phyloP scores from a whole-genome alignment of 1,140 invertebrate species.

The Drosophila kanapiae region DNA sequence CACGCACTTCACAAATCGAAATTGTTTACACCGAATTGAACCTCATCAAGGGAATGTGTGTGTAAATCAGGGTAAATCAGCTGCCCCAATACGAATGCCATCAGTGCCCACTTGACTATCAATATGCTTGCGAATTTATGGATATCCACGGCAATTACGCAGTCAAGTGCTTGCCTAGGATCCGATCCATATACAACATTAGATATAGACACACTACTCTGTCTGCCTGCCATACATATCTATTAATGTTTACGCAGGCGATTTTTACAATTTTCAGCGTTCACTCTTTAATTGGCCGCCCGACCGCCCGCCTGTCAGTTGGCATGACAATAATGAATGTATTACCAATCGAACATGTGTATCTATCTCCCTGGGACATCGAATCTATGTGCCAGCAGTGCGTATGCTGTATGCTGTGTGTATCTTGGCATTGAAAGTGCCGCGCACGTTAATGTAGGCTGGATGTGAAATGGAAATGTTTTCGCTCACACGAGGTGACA shows the following conservation, averaged over 20 bases:
- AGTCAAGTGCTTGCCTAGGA: conserved; percentile 44
- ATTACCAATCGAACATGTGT: conserved; percentile 75
- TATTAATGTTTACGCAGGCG: conserved; percentile 32
- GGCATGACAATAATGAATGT: conserved; percentile 80
- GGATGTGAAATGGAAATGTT: conserved; percentile 27
- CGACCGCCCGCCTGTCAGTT: conserved; percentile 74
- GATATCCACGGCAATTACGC: conserved; percentile 64
- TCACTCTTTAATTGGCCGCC: conserved; percentile 69
- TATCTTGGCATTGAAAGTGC: conserved; percentile 69
- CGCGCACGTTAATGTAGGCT: conserved; percentile 34
- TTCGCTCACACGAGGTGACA: conserved; percentile 30
- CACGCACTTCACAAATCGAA: conserved; percentile 22
- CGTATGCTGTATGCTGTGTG: conserved; percentile 25
- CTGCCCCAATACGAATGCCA: conserved; percentile 18
- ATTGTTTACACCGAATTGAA: conserved; percentile 29
- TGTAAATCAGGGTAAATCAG: conserved; percentile 22
- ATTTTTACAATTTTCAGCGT: conserved; percentile 67
- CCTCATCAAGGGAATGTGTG: conserved; percentile 19
- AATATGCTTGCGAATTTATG: conserved; percentile 28
- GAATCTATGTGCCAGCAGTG: conserved; percentile 13
- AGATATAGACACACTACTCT: background rate
- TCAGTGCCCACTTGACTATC: conserved; percentile 53
- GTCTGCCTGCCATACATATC: background rate
- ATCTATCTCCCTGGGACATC: conserved; percentile 16
- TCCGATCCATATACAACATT: conserved; percentile 14